Percentiles rank a stretch among this genome's conserved stretches.
These are phyloP conservation scores for Sipha flava DNA, from an alignment of 1,140 invertebrate species.

Conservation along the genomic window DNA sequence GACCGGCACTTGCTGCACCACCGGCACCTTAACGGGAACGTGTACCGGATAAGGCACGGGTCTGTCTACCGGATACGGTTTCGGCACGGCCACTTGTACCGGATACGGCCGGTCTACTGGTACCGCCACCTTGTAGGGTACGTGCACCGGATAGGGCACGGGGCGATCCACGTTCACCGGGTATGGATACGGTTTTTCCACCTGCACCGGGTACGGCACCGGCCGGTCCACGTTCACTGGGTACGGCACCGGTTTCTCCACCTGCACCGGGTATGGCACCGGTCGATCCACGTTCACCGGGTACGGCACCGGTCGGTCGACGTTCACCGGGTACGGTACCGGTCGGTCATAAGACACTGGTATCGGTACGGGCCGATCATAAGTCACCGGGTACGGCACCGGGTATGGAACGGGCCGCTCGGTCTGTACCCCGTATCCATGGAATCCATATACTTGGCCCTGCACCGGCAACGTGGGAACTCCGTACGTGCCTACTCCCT, in stretches of 20 bases:
- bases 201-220: not conserved
- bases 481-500: not conserved
- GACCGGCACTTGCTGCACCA: not conserved
- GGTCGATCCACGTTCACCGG: constrained; percentile 57
- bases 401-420: not conserved
- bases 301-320: constrained; percentile 46
- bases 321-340: constrained; percentile 42
- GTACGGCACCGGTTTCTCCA: not conserved
- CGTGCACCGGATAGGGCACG: constrained; percentile 8
- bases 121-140: constrained; percentile 9
- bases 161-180: not conserved
- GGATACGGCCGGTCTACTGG: constrained; percentile 11
- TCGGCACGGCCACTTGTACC: not conserved
- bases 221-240: not conserved
- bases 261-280: constrained; percentile 61
- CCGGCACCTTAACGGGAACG: not conserved
- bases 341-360: not conserved
- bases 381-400: not conserved
- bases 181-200: not conserved
- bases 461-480: not conserved
- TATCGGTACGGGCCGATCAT: not conserved
- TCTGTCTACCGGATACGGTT: constrained; percentile 9
- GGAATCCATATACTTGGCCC: not conserved
- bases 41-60: constrained; percentile 6
- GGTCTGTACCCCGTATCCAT: not conserved